These are phyloP conservation scores for Paelopatides confundens DNA, from an alignment of 53 echinoderm and acorn worm genomes.

Conservation along the genomic window DNA sequence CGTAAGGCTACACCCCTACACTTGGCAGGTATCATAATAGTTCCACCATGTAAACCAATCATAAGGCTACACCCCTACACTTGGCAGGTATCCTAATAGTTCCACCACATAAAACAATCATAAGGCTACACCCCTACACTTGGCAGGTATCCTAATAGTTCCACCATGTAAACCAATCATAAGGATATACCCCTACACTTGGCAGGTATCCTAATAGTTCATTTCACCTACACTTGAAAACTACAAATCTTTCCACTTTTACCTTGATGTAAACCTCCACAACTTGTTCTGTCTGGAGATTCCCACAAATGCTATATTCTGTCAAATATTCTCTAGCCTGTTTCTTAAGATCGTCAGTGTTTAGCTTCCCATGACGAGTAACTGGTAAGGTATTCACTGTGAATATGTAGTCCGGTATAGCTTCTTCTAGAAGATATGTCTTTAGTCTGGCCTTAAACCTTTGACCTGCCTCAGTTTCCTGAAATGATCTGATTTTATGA, in stretches of 20 bases:
- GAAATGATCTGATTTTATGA: not conserved
- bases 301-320: not conserved
- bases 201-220: too few relatives aligned
- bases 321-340: slow-evolving; percentile 5
- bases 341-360: slow-evolving; percentile 39
- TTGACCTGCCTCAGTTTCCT: slow-evolving; percentile 11
- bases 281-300: not conserved
- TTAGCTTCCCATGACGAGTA: slow-evolving; percentile 86
- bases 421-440: slow-evolving; percentile 65
- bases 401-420: slow-evolving; percentile 65
- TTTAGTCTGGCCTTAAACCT: slow-evolving; percentile 40
- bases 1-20: too few relatives aligned
- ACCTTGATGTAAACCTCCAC: not conserved
- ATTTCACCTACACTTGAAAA: too few relatives aligned
- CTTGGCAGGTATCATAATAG: too few relatives aligned
- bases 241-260: not conserved
- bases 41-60: too few relatives aligned
- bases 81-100: too few relatives aligned
- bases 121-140: too few relatives aligned
- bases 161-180: too few relatives aligned
- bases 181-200: too few relatives aligned
- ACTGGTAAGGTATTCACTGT: slow-evolving; percentile 63
- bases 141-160: too few relatives aligned
- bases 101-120: too few relatives aligned
- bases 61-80: too few relatives aligned